Conservation (phyloP, 2,888 invertebrate genomes). For the Hydrotaea cyrtoneurina region DNA sequence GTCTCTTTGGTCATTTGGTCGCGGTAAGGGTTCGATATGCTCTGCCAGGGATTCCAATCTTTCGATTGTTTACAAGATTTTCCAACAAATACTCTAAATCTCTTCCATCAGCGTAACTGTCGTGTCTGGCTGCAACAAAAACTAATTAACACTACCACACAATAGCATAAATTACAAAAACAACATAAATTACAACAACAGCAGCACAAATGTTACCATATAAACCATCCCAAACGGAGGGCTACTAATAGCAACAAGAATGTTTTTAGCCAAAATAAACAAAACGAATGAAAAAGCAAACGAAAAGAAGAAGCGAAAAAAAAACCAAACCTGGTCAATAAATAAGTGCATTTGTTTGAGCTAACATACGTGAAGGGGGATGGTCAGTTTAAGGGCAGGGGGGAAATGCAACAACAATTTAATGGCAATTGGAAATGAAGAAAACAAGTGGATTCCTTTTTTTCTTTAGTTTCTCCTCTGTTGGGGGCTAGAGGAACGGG, state of each 20-base stretch:
- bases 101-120: neutral
- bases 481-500: too few species aligned
- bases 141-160: constrained; percentile 19
- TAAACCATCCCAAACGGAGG: constrained; percentile 11
- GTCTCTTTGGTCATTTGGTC: too few species aligned
- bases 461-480: too few species aligned
- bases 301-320: neutral
- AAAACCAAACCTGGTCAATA: neutral
- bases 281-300: neutral
- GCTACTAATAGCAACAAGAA: constrained; percentile 22
- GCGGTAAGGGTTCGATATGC: too few species aligned
- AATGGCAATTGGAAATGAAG: too few species aligned
- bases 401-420: neutral
- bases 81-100: neutral
- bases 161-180: neutral
- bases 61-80: too few species aligned
- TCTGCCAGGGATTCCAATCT: too few species aligned
- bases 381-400: neutral
- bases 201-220: constrained; percentile 26
- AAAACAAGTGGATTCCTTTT: too few species aligned
- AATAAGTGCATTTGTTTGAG: neutral
- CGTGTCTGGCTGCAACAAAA: neutral
- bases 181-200: neutral
- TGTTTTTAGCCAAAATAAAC: neutral
- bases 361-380: neutral